phyloP scores from a whole-genome alignment of 23 tunicate genomes.

The Diplosoma virens region DNA sequence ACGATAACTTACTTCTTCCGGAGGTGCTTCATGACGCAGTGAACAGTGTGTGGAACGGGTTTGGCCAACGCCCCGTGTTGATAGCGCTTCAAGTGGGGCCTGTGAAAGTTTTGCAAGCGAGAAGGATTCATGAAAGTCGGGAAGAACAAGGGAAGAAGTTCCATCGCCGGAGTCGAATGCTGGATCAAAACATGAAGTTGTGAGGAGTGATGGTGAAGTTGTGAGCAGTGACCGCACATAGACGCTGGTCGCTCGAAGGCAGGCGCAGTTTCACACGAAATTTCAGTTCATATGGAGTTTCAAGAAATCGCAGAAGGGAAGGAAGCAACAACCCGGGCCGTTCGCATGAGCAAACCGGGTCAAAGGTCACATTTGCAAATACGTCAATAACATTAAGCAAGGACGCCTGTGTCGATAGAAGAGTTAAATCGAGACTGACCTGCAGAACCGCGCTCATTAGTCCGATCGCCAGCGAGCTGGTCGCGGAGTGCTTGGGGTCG shows the following conservation, averaged over 20 bases:
- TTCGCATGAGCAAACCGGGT: too few relatives aligned
- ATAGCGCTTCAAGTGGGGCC: conserved; percentile 71
- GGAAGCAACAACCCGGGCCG: too few relatives aligned
- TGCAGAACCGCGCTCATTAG: conserved; percentile 72
- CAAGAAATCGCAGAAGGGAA: too few relatives aligned
- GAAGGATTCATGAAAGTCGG: conserved; percentile 79
- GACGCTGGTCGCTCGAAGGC: too few relatives aligned
- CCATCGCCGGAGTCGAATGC: conserved; percentile 98
- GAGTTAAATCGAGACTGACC: conserved; percentile 7
- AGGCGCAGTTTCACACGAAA: too few relatives aligned
- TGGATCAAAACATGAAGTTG: conserved; percentile 28
- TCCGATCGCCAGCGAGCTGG: conserved; percentile 48
- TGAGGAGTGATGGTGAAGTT: too few relatives aligned
- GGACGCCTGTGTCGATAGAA: background rate
- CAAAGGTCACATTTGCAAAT: too few relatives aligned
- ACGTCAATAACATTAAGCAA: background rate
- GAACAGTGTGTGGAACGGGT: conserved; percentile 60
- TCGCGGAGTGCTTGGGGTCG: conserved; percentile 76
- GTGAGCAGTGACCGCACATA: too few relatives aligned
- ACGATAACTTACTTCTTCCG: conserved; percentile 59
- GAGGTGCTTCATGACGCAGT: conserved; percentile 74
- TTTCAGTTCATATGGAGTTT: too few relatives aligned
- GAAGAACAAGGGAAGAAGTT: conserved; percentile 85
- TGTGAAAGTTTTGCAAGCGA: conserved; percentile 71
- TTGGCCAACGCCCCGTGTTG: conserved; percentile 77